Percentiles rank a stretch among this genome's conserved stretches.
Evolutionary conservation across 2,797 vertebrate species (phyloP).

Genomic region (Sciaenops ocellatus): DNA sequence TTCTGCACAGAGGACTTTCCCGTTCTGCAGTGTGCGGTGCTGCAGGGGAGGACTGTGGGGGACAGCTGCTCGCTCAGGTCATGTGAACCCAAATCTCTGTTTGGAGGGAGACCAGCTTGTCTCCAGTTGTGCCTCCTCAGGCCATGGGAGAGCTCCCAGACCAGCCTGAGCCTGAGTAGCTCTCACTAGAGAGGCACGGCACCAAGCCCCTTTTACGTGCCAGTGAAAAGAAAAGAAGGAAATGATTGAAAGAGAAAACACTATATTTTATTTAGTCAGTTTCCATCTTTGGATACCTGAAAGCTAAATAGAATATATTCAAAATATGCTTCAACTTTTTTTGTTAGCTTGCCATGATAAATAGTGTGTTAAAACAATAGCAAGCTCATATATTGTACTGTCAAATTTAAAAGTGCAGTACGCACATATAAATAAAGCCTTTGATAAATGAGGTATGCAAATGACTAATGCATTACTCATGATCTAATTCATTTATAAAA

Average conservation of each 20-base stretch:
- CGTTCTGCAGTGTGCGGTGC: slow-evolving; percentile 41
- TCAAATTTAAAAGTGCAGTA: not conserved
- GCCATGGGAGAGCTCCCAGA: slow-evolving; percentile 66
- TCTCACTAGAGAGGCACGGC: slow-evolving; percentile 27
- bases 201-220: slow-evolving; percentile 20
- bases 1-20: slow-evolving; percentile 54
- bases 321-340: not conserved
- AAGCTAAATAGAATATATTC: not conserved
- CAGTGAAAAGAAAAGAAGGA: slow-evolving; percentile 6
- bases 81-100: slow-evolving; percentile 81
- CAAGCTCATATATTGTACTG: not conserved
- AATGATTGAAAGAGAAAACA: slow-evolving; percentile 7
- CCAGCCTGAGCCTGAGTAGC: slow-evolving; percentile 38
- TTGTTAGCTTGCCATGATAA: not conserved
- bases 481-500: slow-evolving; percentile 15
- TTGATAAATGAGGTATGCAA: not conserved
- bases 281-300: not conserved
- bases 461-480: slow-evolving; percentile 3
- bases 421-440: not conserved
- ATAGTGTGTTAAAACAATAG: not conserved
- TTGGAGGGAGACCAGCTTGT: slow-evolving; percentile 83
- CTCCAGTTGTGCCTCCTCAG: slow-evolving; percentile 78
- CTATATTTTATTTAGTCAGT: not conserved
- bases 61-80: slow-evolving; percentile 80
- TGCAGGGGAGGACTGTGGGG: slow-evolving; percentile 65